These are phyloP conservation scores for Rhinolophus sinicus DNA, from an alignment of 2,113 vertebrate species.

Conservation along the genomic window DNA sequence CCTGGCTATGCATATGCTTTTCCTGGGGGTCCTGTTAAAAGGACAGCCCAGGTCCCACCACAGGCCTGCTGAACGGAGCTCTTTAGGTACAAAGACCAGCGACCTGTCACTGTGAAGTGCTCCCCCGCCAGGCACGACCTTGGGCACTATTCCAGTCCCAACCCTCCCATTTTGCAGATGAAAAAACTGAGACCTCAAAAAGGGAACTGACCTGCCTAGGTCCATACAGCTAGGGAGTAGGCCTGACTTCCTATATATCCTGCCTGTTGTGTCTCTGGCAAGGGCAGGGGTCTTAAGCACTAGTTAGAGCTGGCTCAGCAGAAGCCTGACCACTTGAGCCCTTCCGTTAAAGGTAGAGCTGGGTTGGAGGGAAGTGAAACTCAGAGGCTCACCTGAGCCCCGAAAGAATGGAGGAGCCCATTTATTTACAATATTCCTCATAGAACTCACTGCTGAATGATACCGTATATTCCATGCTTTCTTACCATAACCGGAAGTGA, in stretches of 20 bases:
- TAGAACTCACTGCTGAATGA: background rate
- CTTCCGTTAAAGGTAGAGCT: background rate
- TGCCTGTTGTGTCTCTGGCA: background rate
- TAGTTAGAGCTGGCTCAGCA: background rate
- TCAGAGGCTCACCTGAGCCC: background rate
- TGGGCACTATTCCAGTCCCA: background rate
- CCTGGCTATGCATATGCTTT: accelerated
- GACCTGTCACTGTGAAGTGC: background rate
- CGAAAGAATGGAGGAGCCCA: background rate
- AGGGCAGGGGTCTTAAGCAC: background rate
- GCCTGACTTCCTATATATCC: background rate
- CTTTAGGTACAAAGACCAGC: background rate
- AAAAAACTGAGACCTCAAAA: background rate
- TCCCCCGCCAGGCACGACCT: background rate
- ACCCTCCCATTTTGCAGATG: background rate
- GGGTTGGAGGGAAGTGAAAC: background rate
- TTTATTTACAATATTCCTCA: background rate
- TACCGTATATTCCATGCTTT: background rate
- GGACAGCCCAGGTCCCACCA: background rate
- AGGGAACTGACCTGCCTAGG: background rate
- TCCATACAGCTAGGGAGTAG: background rate
- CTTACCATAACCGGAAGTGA: background rate
- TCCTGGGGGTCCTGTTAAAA: background rate
- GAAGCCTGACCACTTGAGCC: background rate
- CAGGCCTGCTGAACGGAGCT: background rate